A percentile compares a stretch with the other conserved stretches of the same genome.
These are phyloP conservation scores for Apis cerana DNA, from an alignment of 1,140 invertebrate species.

Conservation along the genomic window DNA sequence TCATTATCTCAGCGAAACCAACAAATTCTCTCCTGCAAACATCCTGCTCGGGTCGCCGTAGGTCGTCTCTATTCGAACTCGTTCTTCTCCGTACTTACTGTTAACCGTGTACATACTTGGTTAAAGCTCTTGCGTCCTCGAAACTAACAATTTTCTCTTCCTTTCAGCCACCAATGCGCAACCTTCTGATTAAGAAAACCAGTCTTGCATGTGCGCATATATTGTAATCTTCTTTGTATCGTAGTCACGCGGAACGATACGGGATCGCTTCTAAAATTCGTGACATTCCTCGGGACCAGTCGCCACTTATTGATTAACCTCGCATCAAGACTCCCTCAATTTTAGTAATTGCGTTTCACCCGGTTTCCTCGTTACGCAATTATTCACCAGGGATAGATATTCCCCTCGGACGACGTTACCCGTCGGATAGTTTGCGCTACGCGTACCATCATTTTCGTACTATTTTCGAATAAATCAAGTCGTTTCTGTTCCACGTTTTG, in stretches of 20 bases:
- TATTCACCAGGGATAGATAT: neutral
- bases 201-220: neutral
- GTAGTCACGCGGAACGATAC: neutral
- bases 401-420: neutral
- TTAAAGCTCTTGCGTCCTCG: constrained; percentile 24
- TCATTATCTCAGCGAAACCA: neutral
- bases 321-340: constrained; percentile 6
- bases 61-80: constrained; percentile 47
- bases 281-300: neutral
- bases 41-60: constrained; percentile 44
- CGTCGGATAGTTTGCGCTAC: constrained; percentile 15
- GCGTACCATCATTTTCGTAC: rapidly evolving
- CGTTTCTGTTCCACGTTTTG: neutral
- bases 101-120: neutral
- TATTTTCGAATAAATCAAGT: too few relatives aligned
- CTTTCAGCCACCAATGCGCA: neutral
- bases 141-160: constrained; percentile 45
- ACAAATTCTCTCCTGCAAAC: too few relatives aligned
- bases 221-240: neutral
- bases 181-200: constrained; percentile 38
- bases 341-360: constrained; percentile 12
- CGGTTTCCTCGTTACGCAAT: constrained; percentile 1
- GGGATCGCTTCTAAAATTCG: neutral
- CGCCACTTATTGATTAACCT: constrained; percentile 25
- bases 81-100: neutral